Evolutionary conservation across 2,113 vertebrate species (phyloP), one percentile per base, ranked within the genome.

Genomic region (Dipodomys merriami): DNA sequence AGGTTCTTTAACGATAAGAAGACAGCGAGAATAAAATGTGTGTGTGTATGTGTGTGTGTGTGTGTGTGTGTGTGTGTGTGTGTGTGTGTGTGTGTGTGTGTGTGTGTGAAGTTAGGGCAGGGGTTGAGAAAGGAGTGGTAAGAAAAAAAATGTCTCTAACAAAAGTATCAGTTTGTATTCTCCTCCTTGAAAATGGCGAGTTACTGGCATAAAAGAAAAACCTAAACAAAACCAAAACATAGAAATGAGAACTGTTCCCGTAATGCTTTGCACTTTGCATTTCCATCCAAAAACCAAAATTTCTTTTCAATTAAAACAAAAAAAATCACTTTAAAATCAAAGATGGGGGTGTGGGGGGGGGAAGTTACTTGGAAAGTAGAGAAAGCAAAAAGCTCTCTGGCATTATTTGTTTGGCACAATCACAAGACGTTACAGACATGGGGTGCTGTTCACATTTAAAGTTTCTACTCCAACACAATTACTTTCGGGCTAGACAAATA

Each of bases 401-500:
- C 71, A 67, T 53, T 93, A 83, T 88, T 64, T 86, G 76, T 89
- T 83, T 15, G 23, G 96, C 96, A 97, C 96, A 71, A 96, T 19
- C 92, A 96, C 71, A 74, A 95, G 92, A 82, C 0, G 67, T 79
- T 57, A 93, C 93, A 88, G 60, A 96, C 12, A 89, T 39, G 0
- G 6, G 92, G 86, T 0, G 89, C 83, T 95, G 82, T 68, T 97
- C 74, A 71, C 33, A 53, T 73, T 2, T 18, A 86, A 15, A 68
- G 83, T 29, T 95, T 91, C 96, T 96, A 92, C 96, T 85, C 88
- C 96, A 94, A 57, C 96, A 16, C 98, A 97, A 92, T 98, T 98
- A 95, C 98, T 98, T 89, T 98, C 98, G 86, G 0, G 98, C 97
- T 65, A 99, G 97, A 92, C 99, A 99, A 97, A 97, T 98, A 95